These are phyloP conservation scores for Byasa hedistus DNA, from an alignment of 2,888 invertebrate genomes.

Conservation along the genomic window DNA sequence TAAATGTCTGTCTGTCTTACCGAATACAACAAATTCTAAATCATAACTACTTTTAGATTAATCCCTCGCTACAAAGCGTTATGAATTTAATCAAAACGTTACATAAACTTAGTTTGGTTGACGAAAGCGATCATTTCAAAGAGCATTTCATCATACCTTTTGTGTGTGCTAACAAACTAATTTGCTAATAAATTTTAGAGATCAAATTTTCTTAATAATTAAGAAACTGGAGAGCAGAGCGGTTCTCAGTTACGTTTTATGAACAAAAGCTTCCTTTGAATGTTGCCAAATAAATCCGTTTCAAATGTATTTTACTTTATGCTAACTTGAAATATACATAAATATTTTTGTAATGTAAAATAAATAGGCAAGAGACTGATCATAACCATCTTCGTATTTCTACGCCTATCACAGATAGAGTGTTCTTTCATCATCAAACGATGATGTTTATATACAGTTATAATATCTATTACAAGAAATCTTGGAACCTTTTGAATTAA, in stretches of 20 bases:
- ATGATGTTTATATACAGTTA: too few relatives aligned
- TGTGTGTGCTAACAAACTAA: slow-evolving; percentile 21
- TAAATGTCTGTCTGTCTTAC: too few relatives aligned
- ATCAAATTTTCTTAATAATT: slow-evolving; percentile 32
- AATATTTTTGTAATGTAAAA: too few relatives aligned
- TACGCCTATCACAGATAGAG: too few relatives aligned
- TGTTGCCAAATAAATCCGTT: slow-evolving; percentile 7
- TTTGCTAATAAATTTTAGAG: slow-evolving; percentile 29
- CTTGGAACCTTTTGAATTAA: too few relatives aligned
- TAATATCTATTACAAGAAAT: too few relatives aligned
- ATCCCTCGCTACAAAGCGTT: not conserved
- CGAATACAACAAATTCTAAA: too few relatives aligned
- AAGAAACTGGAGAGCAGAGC: slow-evolving; percentile 27
- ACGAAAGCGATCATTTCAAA: slow-evolving; percentile 8
- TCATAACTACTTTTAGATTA: not conserved
- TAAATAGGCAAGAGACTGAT: too few relatives aligned
- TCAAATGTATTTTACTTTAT: slow-evolving; percentile 1
- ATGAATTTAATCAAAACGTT: not conserved
- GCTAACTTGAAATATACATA: not conserved
- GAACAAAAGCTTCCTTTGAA: slow-evolving; percentile 24
- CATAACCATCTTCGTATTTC: too few relatives aligned
- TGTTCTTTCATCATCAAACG: too few relatives aligned
- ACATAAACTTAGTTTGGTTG: not conserved
- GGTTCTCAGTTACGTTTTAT: slow-evolving; percentile 16
- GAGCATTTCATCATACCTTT: slow-evolving; percentile 14